Evolutionary conservation across 2,888 invertebrate species (phyloP).

Genomic region (Amphipoea oculea): DNA sequence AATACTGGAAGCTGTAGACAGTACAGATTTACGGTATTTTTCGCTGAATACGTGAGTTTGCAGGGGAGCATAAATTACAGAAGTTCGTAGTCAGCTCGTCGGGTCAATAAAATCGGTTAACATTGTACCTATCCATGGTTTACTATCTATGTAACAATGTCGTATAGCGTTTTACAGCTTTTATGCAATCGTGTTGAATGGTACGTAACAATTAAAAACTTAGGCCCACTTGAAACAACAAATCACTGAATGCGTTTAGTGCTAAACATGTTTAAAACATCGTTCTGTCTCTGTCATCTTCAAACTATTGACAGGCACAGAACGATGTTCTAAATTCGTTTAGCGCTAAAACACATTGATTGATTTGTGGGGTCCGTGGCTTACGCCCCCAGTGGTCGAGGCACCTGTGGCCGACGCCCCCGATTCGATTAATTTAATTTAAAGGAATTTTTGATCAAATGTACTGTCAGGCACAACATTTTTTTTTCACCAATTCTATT

Average conservation of each 20-base stretch:
- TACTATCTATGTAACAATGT: slow-evolving; percentile 18
- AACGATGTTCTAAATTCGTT: neutral
- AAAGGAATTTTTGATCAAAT: no score
- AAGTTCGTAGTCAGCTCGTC: slow-evolving; percentile 47
- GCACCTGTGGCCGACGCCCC: no score
- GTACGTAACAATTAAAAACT: neutral
- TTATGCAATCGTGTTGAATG: neutral
- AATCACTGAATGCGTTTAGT: neutral
- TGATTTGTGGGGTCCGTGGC: no score
- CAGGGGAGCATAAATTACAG: slow-evolving; percentile 54
- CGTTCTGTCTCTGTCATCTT: neutral
- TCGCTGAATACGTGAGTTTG: slow-evolving; percentile 44
- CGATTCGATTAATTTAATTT: no score
- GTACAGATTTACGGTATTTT: slow-evolving; percentile 59
- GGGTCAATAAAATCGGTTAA: slow-evolving; percentile 45
- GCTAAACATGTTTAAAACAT: neutral
- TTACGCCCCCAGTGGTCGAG: no score
- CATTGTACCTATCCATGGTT: slow-evolving; percentile 12
- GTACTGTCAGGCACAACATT: no score
- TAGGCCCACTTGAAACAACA: neutral
- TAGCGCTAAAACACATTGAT: no score
- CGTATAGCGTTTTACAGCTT: slow-evolving; percentile 2
- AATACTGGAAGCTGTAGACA: slow-evolving; percentile 39
- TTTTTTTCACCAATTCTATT: no score
- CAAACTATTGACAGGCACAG: neutral